Percentiles rank a stretch among this genome's conserved stretches.
These are phyloP conservation scores for Lepus europaeus DNA, from an alignment of 2,113 vertebrate genomes.

Conservation along the genomic window DNA sequence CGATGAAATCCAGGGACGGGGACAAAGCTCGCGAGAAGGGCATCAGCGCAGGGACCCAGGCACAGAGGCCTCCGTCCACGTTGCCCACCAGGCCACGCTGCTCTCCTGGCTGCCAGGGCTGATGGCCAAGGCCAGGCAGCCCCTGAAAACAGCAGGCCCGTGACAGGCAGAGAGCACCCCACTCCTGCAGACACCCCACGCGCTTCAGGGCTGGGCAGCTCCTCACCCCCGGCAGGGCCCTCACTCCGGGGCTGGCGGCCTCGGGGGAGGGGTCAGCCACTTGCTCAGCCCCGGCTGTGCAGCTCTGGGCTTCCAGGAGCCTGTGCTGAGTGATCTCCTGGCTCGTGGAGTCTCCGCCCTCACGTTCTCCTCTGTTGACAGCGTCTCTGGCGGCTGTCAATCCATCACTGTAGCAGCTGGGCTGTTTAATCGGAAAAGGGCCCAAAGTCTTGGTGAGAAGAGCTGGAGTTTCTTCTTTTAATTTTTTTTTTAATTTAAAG, in stretches of 20 bases:
- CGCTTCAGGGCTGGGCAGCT: not conserved
- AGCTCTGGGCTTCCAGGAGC: not conserved
- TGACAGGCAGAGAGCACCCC: not conserved
- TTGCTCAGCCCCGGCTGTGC: accelerated
- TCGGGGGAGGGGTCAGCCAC: accelerated
- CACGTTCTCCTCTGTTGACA: not conserved
- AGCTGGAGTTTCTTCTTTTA: not conserved
- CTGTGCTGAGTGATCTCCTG: not conserved
- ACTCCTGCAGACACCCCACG: not conserved
- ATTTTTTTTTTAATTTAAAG: no score
- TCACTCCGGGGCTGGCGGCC: not conserved
- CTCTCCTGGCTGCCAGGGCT: accelerated
- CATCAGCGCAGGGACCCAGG: not conserved
- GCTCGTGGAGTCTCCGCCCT: accelerated
- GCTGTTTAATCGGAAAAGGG: not conserved
- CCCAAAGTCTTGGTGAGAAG: not conserved
- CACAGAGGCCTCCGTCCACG: no score
- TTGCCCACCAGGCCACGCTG: not conserved
- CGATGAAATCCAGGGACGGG: not conserved
- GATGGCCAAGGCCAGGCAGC: accelerated
- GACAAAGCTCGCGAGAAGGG: not conserved
- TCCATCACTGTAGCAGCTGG: not conserved
- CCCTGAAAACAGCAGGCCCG: not conserved
- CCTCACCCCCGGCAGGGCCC: not conserved
- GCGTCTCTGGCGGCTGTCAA: not conserved